A percentile compares a stretch with the other conserved stretches of the same genome.
These are phyloP conservation scores for Astyanax mexicanus DNA, from an alignment of 2,797 vertebrate species.

Conservation along the genomic window DNA sequence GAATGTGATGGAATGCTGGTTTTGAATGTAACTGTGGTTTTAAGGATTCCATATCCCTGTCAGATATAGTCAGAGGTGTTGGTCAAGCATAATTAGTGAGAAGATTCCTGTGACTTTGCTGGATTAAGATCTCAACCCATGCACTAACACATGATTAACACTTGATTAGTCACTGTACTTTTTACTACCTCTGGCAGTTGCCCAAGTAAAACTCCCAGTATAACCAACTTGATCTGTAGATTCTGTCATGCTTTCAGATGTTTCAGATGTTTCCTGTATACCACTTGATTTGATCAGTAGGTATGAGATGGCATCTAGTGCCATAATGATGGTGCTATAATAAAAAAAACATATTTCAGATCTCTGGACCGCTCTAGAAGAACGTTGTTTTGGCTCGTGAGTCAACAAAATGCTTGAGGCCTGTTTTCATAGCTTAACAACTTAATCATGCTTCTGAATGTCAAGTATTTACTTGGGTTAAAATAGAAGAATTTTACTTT, in stretches of 20 bases:
- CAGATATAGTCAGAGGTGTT: no score
- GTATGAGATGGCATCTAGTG: not conserved
- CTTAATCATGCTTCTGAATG: constrained; percentile 17
- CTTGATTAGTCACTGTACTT: not conserved
- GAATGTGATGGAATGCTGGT: no score
- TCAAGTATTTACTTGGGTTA: constrained; percentile 1
- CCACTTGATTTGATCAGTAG: not conserved
- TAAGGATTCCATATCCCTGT: no score
- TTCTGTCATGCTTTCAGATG: not conserved
- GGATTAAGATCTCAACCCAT: not conserved
- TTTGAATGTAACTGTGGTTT: no score
- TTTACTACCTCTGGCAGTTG: not conserved
- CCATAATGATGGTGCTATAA: not conserved
- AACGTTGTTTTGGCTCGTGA: not conserved
- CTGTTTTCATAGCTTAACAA: constrained; percentile 19
- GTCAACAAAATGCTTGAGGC: not conserved
- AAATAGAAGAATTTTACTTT: constrained; percentile 30
- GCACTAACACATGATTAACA: no score
- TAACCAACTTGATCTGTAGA: not conserved
- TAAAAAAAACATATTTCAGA: not conserved
- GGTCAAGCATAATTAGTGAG: no score
- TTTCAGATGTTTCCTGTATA: not conserved
- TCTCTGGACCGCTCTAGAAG: not conserved
- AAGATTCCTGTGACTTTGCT: not conserved
- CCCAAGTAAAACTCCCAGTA: not conserved